These are phyloP conservation scores for Ciconia boyciana DNA, from an alignment of 2,113 vertebrate genomes.

Conservation along the genomic window DNA sequence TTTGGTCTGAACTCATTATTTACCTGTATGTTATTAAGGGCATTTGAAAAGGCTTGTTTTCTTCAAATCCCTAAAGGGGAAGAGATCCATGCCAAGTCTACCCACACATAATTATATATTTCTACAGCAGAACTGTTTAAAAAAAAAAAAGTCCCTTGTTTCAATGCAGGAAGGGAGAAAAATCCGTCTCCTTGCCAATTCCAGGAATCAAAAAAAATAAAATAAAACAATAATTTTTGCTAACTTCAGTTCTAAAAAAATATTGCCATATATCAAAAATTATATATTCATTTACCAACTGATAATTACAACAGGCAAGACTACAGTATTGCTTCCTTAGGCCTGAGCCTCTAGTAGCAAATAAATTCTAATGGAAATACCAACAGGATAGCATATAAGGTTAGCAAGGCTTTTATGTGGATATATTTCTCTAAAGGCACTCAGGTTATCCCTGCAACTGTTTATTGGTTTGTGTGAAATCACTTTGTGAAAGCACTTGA, in stretches of 20 bases:
- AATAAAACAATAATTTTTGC: background rate
- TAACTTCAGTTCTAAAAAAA: background rate
- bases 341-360: background rate
- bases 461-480: background rate
- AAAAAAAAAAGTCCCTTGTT: background rate
- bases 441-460: background rate
- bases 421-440: background rate
- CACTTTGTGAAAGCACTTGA: background rate
- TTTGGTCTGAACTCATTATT: slow-evolving; percentile 51
- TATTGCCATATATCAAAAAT: background rate
- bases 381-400: background rate
- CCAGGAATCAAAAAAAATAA: background rate
- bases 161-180: background rate
- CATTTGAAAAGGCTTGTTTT: slow-evolving; percentile 56
- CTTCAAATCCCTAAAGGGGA: slow-evolving; percentile 45
- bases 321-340: background rate
- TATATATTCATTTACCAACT: background rate
- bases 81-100: slow-evolving; percentile 28
- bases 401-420: background rate
- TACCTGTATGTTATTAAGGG: slow-evolving; percentile 55
- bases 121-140: background rate
- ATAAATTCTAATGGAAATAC: background rate
- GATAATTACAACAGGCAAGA: background rate
- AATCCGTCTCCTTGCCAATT: background rate
- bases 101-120: slow-evolving; percentile 56